Percentiles rank a stretch among this genome's conserved stretches.
Evolutionary conservation across 2,797 vertebrate genomes (phyloP).

Genomic region (Prionace glauca): DNA sequence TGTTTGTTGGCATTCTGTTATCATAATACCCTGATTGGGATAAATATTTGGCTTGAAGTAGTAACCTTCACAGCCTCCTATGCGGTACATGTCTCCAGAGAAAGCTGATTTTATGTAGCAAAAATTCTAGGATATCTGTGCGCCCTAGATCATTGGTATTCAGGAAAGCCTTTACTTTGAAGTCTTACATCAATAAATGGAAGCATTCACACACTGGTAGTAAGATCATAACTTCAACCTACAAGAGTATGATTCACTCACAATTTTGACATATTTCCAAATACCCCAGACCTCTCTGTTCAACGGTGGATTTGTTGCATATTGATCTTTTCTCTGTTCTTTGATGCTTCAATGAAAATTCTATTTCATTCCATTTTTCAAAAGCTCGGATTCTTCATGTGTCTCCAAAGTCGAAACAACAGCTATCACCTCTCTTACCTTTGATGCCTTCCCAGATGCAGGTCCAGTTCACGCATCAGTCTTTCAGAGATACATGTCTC

Average conservation of each 20-base stretch:
- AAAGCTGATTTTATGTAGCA: background rate
- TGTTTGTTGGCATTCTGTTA: background rate
- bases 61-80: background rate
- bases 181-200: background rate
- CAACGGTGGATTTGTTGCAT: background rate
- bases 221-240: slow-evolving; percentile 1
- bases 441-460: background rate
- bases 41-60: background rate
- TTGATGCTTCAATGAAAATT: background rate
- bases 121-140: background rate
- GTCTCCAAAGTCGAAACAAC: background rate
- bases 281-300: background rate
- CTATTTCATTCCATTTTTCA: background rate
- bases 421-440: background rate
- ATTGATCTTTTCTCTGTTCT: background rate
- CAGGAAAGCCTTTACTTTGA: background rate
- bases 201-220: background rate
- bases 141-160: background rate
- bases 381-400: background rate
- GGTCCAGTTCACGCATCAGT: background rate
- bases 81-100: background rate
- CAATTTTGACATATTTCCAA: background rate
- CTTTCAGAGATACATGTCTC: background rate
- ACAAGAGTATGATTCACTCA: background rate
- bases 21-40: background rate